Conservation (phyloP, 2,113 vertebrate species). For the Periophthalmodon schlosseri region DNA sequence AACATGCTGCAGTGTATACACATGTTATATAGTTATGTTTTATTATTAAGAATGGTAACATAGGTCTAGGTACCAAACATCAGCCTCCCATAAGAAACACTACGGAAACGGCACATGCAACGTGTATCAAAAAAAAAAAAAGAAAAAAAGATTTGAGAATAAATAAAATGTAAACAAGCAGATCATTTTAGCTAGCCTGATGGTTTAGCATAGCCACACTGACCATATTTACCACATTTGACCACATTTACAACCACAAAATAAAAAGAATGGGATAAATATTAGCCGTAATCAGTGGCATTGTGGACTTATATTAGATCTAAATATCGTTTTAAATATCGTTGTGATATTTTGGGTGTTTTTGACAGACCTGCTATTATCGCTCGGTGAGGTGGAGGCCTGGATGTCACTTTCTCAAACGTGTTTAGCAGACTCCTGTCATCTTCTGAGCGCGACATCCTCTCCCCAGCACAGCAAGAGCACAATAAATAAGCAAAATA, state of each 20-base stretch:
- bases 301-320: neutral
- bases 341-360: neutral
- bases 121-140: neutral
- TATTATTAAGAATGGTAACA: too few relatives aligned
- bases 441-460: slow-evolving; percentile 70
- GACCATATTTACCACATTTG: neutral
- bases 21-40: too few relatives aligned
- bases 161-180: neutral
- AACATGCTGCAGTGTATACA: too few relatives aligned
- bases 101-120: neutral
- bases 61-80: too few relatives aligned
- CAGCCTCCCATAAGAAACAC: too few relatives aligned
- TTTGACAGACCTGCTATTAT: slow-evolving; percentile 83
- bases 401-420: slow-evolving; percentile 87
- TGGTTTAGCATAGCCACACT: neutral
- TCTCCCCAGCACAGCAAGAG: slow-evolving; percentile 39
- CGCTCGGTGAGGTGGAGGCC: slow-evolving; percentile 74
- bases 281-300: neutral
- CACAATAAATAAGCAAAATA: slow-evolving; percentile 43
- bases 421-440: slow-evolving; percentile 72
- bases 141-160: neutral
- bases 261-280: neutral
- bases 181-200: neutral
- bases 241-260: neutral
- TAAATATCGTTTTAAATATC: neutral